Percentiles rank a stretch among this genome's conserved stretches.
Evolutionary conservation across 2,797 vertebrate species (phyloP).

Genomic region (Jordanella pulchra): DNA sequence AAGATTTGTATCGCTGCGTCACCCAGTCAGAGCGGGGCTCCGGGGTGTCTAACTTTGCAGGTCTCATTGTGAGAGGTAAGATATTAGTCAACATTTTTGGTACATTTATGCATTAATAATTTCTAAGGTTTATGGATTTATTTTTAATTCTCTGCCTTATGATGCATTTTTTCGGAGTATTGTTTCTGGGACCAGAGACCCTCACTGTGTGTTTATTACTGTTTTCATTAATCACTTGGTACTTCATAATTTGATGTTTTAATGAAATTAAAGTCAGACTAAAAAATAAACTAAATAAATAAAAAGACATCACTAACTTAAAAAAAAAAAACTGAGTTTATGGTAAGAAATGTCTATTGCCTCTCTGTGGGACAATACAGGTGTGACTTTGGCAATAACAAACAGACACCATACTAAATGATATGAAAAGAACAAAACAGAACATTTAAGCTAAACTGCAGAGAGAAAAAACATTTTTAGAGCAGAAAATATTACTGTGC

Average conservation of each 20-base stretch:
- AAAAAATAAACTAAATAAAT: no score
- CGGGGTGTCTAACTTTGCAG: slow-evolving; percentile 96
- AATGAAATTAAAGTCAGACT: no score
- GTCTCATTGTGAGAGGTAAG: slow-evolving; percentile 95
- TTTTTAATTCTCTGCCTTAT: neutral
- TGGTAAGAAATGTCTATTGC: no score
- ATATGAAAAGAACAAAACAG: no score
- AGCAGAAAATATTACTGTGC: no score
- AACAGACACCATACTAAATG: no score
- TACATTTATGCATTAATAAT: slow-evolving; percentile 13
- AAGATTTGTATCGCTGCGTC: slow-evolving; percentile 96
- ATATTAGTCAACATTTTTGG: slow-evolving; percentile 33
- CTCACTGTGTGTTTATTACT: neutral
- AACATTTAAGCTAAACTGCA: no score
- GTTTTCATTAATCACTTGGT: neutral
- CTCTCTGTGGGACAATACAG: no score
- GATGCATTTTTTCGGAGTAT: neutral
- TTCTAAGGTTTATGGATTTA: neutral
- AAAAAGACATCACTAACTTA: no score
- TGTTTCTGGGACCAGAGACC: neutral
- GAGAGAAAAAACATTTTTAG: no score
- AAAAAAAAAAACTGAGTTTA: no score
- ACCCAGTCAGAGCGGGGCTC: slow-evolving; percentile 96
- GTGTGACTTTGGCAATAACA: no score
- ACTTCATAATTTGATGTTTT: neutral